phyloP scores from a whole-genome alignment of 2,797 vertebrate species.

The Chloroceryle inda region DNA sequence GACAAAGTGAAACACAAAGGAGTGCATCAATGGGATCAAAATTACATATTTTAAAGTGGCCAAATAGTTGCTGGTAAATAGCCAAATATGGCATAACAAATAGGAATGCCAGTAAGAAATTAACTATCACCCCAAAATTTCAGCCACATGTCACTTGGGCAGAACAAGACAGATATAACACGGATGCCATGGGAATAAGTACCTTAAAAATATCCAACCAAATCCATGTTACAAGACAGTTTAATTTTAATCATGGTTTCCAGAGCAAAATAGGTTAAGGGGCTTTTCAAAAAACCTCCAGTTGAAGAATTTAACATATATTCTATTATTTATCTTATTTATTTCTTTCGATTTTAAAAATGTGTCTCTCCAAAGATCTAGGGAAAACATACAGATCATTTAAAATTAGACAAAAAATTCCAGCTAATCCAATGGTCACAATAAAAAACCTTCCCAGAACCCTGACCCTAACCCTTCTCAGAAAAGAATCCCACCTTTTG shows the following conservation, averaged over 20 bases:
- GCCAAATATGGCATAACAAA: background rate
- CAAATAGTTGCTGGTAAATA: slow-evolving; percentile 45
- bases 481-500: slow-evolving; percentile 65
- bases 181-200: background rate
- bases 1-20: slow-evolving; percentile 49
- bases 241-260: slow-evolving; percentile 21
- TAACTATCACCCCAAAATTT: background rate
- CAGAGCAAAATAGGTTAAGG: slow-evolving; percentile 3
- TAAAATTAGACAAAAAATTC: slow-evolving; percentile 34
- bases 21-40: slow-evolving; percentile 64
- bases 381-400: slow-evolving; percentile 35
- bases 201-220: background rate
- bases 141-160: background rate
- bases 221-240: background rate
- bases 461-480: slow-evolving; percentile 44
- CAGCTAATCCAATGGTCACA: slow-evolving; percentile 19
- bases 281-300: background rate
- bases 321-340: slow-evolving; percentile 25
- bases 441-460: slow-evolving; percentile 64
- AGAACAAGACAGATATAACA: background rate
- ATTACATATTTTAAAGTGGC: slow-evolving; percentile 26
- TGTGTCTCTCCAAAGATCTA: background rate
- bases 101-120: background rate
- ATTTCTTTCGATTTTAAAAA: slow-evolving; percentile 35
- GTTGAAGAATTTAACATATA: background rate